phyloP scores from a whole-genome alignment of 2,113 vertebrate genomes.

The Eubucco bourcierii region DNA sequence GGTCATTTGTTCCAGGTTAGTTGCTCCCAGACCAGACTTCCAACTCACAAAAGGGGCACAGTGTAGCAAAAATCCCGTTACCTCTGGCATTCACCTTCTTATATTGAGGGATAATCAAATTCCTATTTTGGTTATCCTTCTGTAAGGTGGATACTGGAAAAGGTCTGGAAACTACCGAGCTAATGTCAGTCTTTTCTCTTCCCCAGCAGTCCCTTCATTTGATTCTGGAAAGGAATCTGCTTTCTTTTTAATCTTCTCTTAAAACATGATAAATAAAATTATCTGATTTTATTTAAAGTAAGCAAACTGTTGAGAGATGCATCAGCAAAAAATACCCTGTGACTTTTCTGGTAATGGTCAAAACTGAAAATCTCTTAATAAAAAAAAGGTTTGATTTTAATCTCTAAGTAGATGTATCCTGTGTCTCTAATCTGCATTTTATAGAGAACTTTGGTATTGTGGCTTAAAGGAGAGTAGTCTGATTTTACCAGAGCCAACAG shows the following conservation, averaged over 20 bases:
- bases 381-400: background rate
- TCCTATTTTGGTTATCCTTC: background rate
- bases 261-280: background rate
- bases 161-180: background rate
- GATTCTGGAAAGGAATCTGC: background rate
- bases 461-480: background rate
- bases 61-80: slow-evolving; percentile 3
- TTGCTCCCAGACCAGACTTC: background rate
- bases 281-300: background rate
- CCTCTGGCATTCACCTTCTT: slow-evolving; percentile 19
- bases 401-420: background rate
- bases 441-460: background rate
- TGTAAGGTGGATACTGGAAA: background rate
- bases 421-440: background rate
- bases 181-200: background rate
- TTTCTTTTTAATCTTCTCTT: background rate
- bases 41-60: background rate
- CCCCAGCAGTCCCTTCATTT: background rate
- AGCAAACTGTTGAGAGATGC: background rate
- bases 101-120: background rate
- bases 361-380: background rate
- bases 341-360: background rate
- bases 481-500: background rate
- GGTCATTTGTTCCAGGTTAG: background rate
- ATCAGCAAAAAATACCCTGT: fast-evolving